Base-by-base conservation (phyloP, 2,797 vertebrate genomes). In the Eulemur coronatus region DNA sequence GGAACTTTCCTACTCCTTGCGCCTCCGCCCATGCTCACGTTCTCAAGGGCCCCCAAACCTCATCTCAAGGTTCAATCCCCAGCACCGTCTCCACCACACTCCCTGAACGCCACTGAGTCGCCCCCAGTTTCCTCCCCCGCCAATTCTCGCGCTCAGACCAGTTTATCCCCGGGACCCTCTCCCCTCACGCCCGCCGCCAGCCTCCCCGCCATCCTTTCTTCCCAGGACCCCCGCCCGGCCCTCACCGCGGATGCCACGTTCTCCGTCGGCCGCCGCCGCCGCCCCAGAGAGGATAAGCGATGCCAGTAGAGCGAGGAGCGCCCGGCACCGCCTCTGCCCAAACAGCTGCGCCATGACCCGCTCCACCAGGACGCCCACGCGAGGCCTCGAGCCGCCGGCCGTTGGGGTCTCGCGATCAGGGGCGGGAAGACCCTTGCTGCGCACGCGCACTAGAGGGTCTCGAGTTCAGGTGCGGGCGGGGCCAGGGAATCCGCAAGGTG, bases 231-330 rank as follows among this genome's bases (percentile, higher is more conserved):
- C 91, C n/a, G 46, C 48, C 38, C 0, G 30, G 50, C 33, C 55
- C 97, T 98, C 96, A 98, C 97, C 97, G 52, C 96, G 85, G 59
- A 96, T 6, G 95, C 24, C 35, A 7, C 33, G 78, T 24, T 95
- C 95, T 87, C 73, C 72, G 79, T 79, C 72, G 91, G 91, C 76
- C 48, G 92, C 96, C 75, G 89, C 50, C 7, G 89, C 50, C 7
- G 95, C 89, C 75, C 91, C 33, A 50, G 24, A 28, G 48, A 98
- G 84, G 0, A 98, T 93, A 96, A 98, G 87, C 41, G 91, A 80
- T 3, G 57, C 94, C 91, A 97, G 75, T 59, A 98, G 86, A 67
- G 84, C 91, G 14, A 97, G 76, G 24, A 97, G 93, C 63, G 72
- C 95, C 88, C 33, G 22, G 76, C 75, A 63, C 26, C 81, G 79